Base-by-base conservation (phyloP, 2,797 vertebrate genomes). In the Thamnophis elegans region DNA sequence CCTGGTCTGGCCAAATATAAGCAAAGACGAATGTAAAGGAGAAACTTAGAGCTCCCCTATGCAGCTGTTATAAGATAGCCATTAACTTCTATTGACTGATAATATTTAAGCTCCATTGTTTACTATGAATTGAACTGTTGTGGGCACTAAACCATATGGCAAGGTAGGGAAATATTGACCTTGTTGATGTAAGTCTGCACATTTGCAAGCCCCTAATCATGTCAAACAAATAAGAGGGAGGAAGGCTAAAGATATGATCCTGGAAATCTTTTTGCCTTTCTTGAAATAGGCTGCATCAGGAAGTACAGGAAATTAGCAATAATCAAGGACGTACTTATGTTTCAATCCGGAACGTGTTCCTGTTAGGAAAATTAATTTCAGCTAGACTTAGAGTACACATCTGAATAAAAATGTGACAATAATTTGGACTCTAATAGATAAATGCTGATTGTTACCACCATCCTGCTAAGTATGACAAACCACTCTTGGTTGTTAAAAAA, bases 251-350 rank as follows among this genome's bases (percentile, higher is more conserved):
- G 16, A 65, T 89, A 55, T 1, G 26, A 47, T 14, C 14, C 14
- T 51, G 58, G 1, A 88, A 55, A 91, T 91, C 60, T 87, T 88
- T 90, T 32, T 62, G 90, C 73, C 78, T 85, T 56, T 91, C 58
- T 4, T 58, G 68, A 28, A 87, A 91, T 58, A 59, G 91, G 87
- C 58, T 32, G 28, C 8, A 54, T 73, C 26, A 47, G 32, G 6
- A 28, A 51, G 68, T 53, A 91, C 87, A 89, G 90, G 86, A 93
- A 93, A 93, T 93, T 93, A 93, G 36, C 56, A 91, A 93, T 91
- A 90, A 85, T 51, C 56, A 26, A 51, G 47, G 85, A 65, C 7
- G 1, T 26, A 32, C 42, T 85, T 85, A 32, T 62, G 86, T 68
- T 51, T 91, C 47, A 14, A 82, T 88, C 47, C n/a, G 2, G 4